Evolutionary conservation across 1,140 invertebrate genomes (phyloP).

Genomic region (Acromyrmex echinatior): DNA sequence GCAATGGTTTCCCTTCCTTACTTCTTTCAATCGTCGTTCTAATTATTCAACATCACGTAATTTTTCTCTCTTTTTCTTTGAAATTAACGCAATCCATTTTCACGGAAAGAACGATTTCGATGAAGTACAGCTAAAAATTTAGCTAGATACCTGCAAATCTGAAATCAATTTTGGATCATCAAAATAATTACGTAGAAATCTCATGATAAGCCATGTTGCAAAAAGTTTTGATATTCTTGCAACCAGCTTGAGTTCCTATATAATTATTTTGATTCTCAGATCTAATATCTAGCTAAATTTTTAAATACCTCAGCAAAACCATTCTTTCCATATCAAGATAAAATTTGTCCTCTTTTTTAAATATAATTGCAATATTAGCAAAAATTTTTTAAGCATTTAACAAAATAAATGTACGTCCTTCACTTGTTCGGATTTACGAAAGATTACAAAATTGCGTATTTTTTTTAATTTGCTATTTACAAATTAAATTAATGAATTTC

Average conservation of each 20-base stretch:
- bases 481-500: conserved; percentile 3
- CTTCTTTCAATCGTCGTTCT: not conserved
- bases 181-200: too few species aligned
- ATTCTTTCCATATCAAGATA: not conserved
- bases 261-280: too few species aligned
- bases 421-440: not conserved
- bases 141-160: too few species aligned
- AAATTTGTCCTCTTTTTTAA: not conserved
- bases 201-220: too few species aligned
- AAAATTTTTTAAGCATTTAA: not conserved
- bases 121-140: too few species aligned
- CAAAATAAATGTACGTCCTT: conserved; percentile 15
- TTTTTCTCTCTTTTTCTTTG: not conserved
- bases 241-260: too few species aligned
- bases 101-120: too few species aligned
- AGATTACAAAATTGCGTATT: not conserved
- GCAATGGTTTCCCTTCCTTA: not conserved
- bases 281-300: too few species aligned
- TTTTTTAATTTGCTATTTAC: not conserved
- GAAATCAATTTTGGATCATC: too few species aligned
- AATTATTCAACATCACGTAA: conserved; percentile 6
- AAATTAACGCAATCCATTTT: not conserved
- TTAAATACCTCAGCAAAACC: too few species aligned
- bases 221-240: too few species aligned
- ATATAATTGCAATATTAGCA: not conserved